Base-by-base conservation (phyloP, 1,140 invertebrate genomes). In the Stegodyphus dumicola region DNA sequence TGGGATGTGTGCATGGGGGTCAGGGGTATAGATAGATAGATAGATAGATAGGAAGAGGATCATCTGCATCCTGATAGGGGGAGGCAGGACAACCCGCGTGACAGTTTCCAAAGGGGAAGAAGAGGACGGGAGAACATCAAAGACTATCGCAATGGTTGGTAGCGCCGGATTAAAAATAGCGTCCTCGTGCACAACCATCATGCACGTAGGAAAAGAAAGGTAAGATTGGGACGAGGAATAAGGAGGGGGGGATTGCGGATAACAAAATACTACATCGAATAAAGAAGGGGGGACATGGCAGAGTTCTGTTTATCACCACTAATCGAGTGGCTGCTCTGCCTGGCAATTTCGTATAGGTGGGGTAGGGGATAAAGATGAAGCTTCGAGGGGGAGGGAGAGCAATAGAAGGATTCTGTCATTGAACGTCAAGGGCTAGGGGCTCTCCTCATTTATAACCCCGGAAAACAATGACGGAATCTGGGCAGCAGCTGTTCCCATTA, bases 301-400 rank as follows among this genome's bases (percentile, higher is more conserved):
- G 79, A 81, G 79, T 81, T 81, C 79, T 81, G 79, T 81, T 81
- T 81, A 81, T 81, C 79, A 81, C 79, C 79, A 73, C 79, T 81
- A 81, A 81, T 81, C 79, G 79, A 81, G 79, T 81, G 79, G 79
- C 79, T 60, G 67, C 79, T 69, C 79, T 60, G 67, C 79, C 51
- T 65, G 48, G 79, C 70, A 81, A 81, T 81, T 81, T 81, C 79
- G 51, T 73, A 74, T 52, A 66, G 79, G 70, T 13, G 73, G 3
- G 53, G 51, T 17, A 11, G 33, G 54, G 15, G 53, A 17, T 67
- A 67, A 67, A 67, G 65, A 67, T 67, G 65, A 67, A 67, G 71
- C n/a, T 9, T 74, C 52, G 33, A n/a, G 15, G 15, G 33, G 70
- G 51, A 51, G 79, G 70, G 48, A 6, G 6, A 66, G 79, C 79